Base-by-base conservation (phyloP, 1,140 invertebrate genomes). In the Solenopsis fugax region DNA sequence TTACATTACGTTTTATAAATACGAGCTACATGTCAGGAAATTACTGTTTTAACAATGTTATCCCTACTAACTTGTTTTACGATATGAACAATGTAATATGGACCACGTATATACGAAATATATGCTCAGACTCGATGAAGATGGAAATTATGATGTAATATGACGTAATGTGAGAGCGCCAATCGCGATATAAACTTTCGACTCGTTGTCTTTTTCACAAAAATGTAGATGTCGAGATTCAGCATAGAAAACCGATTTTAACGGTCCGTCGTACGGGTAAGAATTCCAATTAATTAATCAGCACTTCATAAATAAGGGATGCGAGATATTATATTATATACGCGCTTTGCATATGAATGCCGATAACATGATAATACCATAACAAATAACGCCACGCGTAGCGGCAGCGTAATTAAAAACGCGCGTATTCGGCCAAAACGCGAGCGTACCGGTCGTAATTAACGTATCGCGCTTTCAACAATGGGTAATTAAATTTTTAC, bases 401-500 rank as follows among this genome's bases (percentile, higher is more conserved):
- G 2, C 16, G 48, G n/a, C 13, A 9, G 52, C 45, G 45, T 58
- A 73, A 84, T 84, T 75, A 84, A 84, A 73, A 73, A 75, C 77
- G n/a, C 34, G 62, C 77, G 62, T 67, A 67, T 24, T 52, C 13
- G 29, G 48, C 18, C 29, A 29, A 60, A 67, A 62, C 16, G 54
- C 76, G 45, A n/a, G 29, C 62, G 77, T 13, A 13, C 41, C 62
- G n/a, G 34, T 29, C 62, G 62, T 64, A 62, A 80, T 80, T 67
- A 80, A 56, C 37, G 62, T 41, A 69, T 67, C 29, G 34, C 48
- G 62, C n/a, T 41, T 54, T 67, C 29, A 69, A 80, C 62, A 80
- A n/a, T 21, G 77, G 41, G 34, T 67, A 80, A 80, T 80, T 88
- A 71, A 89, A 89, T 76, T 37, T 72, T 78, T 88, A 87, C 67